These are phyloP conservation scores for Podargus strigoides DNA, from an alignment of 2,797 vertebrate genomes.

Conservation along the genomic window DNA sequence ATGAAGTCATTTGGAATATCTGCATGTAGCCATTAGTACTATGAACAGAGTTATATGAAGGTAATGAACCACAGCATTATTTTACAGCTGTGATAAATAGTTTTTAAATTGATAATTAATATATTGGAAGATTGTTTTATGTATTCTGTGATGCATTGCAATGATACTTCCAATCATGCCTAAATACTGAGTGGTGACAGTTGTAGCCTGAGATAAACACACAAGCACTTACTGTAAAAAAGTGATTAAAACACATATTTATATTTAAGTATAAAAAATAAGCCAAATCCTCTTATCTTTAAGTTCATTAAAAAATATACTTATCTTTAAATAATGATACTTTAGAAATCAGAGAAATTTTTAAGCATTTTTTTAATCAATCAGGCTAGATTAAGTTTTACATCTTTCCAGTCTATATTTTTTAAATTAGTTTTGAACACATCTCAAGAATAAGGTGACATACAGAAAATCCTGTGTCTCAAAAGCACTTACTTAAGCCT, in stretches of 20 bases:
- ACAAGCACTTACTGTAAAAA: not conserved
- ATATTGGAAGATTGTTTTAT: slow-evolving; percentile 21
- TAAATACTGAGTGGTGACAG: not conserved
- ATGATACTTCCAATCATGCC: not conserved
- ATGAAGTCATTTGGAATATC: slow-evolving; percentile 68
- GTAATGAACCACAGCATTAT: slow-evolving; percentile 62
- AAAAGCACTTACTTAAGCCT: not conserved
- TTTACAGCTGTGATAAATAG: slow-evolving; percentile 32
- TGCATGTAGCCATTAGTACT: slow-evolving; percentile 44
- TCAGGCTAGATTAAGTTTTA: not conserved
- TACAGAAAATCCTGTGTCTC: not conserved
- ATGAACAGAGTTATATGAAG: slow-evolving; percentile 23
- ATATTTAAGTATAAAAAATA: not conserved
- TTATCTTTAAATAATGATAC: not conserved
- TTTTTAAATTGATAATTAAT: slow-evolving; percentile 65
- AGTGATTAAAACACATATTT: not conserved
- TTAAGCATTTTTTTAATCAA: too few relatives aligned
- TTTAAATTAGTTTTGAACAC: not conserved
- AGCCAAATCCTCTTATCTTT: not conserved
- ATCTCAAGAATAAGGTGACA: not conserved
- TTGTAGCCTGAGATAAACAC: not conserved
- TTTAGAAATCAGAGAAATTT: not conserved
- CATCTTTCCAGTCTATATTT: not conserved
- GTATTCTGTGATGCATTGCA: not conserved
- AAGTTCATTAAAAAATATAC: not conserved